phyloP scores from a whole-genome alignment of 2,888 invertebrate genomes.

The Cotesia congregata region DNA sequence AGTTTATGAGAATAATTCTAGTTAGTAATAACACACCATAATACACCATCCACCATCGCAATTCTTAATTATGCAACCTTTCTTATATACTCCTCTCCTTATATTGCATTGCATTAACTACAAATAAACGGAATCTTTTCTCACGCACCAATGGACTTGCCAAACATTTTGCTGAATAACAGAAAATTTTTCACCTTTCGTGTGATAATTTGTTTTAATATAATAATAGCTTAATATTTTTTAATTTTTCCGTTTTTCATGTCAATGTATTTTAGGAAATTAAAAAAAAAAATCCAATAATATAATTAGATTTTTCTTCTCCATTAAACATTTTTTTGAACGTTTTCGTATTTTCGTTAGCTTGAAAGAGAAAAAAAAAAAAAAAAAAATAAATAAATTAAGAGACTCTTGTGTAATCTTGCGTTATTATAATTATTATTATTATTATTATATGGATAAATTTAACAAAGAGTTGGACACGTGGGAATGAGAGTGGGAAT shows the following conservation, averaged over 20 bases:
- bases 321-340: too few species aligned
- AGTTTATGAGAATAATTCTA: slow-evolving; percentile 7
- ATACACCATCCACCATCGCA: slow-evolving; percentile 55
- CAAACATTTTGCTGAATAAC: neutral
- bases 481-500: slow-evolving; percentile 33
- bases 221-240: neutral
- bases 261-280: too few species aligned
- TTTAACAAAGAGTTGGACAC: neutral
- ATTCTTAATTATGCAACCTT: slow-evolving; percentile 65
- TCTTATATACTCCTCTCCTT: slow-evolving; percentile 44
- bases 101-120: slow-evolving; percentile 25
- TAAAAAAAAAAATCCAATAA: too few species aligned
- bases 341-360: too few species aligned
- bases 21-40: slow-evolving; percentile 32
- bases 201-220: neutral
- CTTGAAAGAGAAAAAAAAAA: neutral
- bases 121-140: slow-evolving; percentile 53
- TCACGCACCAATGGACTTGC: slow-evolving; percentile 58
- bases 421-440: slow-evolving; percentile 43
- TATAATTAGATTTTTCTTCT: too few species aligned
- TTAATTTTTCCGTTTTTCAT: too few species aligned
- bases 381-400: neutral
- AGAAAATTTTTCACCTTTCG: neutral
- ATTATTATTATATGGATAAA: slow-evolving; percentile 37
- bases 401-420: neutral